phyloP scores from a whole-genome alignment of 2,888 invertebrate species.

The Bombyx huttoni region DNA sequence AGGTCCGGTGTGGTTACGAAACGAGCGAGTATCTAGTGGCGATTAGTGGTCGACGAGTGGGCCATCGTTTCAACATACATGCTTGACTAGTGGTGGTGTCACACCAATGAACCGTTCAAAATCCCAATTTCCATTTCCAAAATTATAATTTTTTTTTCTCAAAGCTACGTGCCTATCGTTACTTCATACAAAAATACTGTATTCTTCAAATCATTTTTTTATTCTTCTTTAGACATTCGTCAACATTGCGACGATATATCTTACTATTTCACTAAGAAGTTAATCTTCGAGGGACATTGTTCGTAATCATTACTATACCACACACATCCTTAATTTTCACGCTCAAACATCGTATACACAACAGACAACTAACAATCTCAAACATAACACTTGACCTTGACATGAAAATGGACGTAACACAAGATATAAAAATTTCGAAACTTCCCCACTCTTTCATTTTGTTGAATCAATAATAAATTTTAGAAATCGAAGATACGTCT shows the following conservation, averaged over 20 bases:
- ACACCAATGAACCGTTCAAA: conserved; percentile 13
- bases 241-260: too few species aligned
- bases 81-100: conserved; percentile 35
- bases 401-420: not conserved
- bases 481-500: not conserved
- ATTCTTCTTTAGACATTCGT: too few species aligned
- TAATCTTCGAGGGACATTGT: not conserved
- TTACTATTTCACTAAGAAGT: not conserved
- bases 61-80: conserved; percentile 61
- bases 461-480: not conserved
- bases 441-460: not conserved
- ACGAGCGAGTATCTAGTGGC: conserved; percentile 53
- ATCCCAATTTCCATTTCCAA: not conserved
- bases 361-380: not conserved
- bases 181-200: not conserved
- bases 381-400: not conserved
- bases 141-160: not conserved
- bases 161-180: not conserved
- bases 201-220: not conserved
- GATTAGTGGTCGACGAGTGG: conserved; percentile 57
- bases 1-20: conserved; percentile 52
- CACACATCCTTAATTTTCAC: not conserved
- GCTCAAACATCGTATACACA: not conserved
- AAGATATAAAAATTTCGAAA: not conserved
- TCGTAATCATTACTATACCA: not conserved